These are phyloP conservation scores for Setophaga coronata DNA, from an alignment of 2,113 vertebrate species.

Conservation along the genomic window DNA sequence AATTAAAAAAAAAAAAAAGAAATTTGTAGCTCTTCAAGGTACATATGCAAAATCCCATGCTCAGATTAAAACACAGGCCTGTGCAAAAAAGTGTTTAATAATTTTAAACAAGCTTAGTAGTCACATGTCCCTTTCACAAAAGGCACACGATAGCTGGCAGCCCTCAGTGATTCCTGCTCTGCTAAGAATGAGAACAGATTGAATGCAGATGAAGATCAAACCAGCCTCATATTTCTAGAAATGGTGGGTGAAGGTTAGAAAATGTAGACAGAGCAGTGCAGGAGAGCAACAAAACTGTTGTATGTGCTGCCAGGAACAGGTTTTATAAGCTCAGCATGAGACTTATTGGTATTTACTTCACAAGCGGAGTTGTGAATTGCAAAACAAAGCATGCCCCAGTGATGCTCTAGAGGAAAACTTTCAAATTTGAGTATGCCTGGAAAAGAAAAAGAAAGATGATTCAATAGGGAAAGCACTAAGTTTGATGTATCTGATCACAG, in stretches of 20 bases:
- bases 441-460: neutral
- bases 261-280: neutral
- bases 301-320: neutral
- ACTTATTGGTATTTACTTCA: slow-evolving; percentile 48
- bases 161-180: neutral
- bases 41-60: neutral
- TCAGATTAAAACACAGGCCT: neutral
- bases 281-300: slow-evolving; percentile 18
- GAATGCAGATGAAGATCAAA: slow-evolving; percentile 35
- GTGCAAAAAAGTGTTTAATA: neutral
- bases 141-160: neutral
- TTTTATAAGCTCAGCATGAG: neutral
- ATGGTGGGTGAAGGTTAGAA: slow-evolving; percentile 9
- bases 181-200: neutral
- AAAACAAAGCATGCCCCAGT: slow-evolving; percentile 43
- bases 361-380: slow-evolving; percentile 30
- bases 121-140: neutral
- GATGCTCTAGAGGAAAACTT: neutral
- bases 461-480: neutral
- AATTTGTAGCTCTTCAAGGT: neutral
- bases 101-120: neutral
- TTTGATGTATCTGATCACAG: neutral
- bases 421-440: neutral
- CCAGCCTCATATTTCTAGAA: neutral
- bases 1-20: neutral